Conservation (phyloP, 2,113 vertebrate species). For the Odobenus rosmarus region DNA sequence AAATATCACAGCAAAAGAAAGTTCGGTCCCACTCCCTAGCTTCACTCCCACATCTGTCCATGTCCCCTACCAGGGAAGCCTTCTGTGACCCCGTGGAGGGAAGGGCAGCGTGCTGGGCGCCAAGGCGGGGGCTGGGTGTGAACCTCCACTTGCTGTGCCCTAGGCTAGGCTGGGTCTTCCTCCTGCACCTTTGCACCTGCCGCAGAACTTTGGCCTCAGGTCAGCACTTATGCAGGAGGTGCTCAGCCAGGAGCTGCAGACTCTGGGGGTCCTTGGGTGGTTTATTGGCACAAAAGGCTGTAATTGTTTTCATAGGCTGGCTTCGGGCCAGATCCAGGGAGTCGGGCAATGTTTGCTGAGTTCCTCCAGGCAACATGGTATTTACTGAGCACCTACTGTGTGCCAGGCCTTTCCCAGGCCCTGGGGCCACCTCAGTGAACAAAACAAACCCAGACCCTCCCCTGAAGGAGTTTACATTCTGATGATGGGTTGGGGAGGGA, state of each 20-base stretch:
- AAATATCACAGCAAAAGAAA: not conserved
- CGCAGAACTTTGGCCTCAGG: accelerated
- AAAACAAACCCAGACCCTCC: not conserved
- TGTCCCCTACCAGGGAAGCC: not conserved
- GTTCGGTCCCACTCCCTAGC: not conserved
- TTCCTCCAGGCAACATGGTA: not conserved
- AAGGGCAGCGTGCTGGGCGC: accelerated
- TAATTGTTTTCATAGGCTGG: not conserved
- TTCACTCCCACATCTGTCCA: not conserved
- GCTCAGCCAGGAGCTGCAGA: not conserved
- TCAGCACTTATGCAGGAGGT: accelerated
- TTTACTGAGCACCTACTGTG: not conserved
- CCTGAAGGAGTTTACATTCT: not conserved
- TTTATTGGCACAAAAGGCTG: no score
- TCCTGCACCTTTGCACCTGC: not conserved
- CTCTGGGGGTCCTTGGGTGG: not conserved
- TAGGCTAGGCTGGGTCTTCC: not conserved
- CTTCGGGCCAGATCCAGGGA: not conserved
- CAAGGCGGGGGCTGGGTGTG: not conserved
- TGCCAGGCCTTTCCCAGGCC: not conserved
- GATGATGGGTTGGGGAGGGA: not conserved
- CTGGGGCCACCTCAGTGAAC: not conserved
- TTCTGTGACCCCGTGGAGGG: accelerated
- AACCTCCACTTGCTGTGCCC: not conserved
- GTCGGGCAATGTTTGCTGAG: accelerated